Conservation (phyloP, 2,888 invertebrate genomes). For the Notodonta ziczac region DNA sequence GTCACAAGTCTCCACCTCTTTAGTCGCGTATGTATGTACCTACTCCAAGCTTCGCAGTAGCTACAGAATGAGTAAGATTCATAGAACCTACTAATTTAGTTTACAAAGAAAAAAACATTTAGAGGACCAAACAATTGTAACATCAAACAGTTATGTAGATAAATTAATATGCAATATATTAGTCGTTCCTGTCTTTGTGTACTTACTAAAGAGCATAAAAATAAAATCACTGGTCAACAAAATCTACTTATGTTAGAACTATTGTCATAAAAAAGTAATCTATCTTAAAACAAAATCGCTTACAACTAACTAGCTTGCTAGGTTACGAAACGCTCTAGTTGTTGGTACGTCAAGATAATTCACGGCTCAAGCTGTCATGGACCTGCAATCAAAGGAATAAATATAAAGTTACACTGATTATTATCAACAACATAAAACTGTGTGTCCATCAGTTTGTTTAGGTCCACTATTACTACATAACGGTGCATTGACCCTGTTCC, state of each 20-base stretch:
- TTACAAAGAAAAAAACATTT: too few relatives aligned
- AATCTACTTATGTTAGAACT: neutral
- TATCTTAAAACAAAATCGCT: slow-evolving; percentile 11
- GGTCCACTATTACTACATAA: too few relatives aligned
- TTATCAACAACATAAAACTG: neutral
- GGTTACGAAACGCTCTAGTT: slow-evolving; percentile 28
- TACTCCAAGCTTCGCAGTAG: too few relatives aligned
- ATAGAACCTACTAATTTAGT: too few relatives aligned
- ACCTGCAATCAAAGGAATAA: slow-evolving; percentile 42
- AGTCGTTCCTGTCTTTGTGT: too few relatives aligned
- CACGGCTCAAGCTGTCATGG: slow-evolving; percentile 34
- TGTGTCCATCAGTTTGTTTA: neutral
- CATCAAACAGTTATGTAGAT: too few relatives aligned
- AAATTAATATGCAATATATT: too few relatives aligned
- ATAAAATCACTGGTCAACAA: slow-evolving; percentile 3
- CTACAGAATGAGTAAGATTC: too few relatives aligned
- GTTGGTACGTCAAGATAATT: slow-evolving; percentile 22
- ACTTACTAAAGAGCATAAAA: neutral
- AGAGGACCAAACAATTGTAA: too few relatives aligned
- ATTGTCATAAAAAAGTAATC: neutral
- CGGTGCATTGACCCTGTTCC: too few relatives aligned
- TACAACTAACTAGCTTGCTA: slow-evolving; percentile 22
- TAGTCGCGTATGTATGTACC: too few relatives aligned
- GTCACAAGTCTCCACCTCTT: too few relatives aligned
- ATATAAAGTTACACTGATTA: slow-evolving; percentile 1